Base-by-base conservation (phyloP, 2,113 vertebrate genomes). In the Ciconia maguari region DNA sequence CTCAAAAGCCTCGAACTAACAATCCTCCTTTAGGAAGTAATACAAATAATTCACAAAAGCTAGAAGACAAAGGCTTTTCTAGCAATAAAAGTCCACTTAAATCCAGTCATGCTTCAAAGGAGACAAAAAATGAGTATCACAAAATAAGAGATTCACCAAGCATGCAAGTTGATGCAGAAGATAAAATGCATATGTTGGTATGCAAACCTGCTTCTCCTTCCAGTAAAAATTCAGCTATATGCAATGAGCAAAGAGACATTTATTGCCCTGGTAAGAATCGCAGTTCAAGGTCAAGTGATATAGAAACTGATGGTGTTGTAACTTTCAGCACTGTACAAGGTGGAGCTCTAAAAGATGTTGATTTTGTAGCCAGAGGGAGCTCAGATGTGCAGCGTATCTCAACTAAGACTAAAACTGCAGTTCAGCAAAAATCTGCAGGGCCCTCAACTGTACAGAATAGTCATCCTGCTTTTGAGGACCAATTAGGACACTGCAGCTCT, bases 351-450 rank as follows among this genome's bases (percentile, higher is more conserved):
- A 98, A 98, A 83, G 97, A 97, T 70, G 90, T 96, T 17, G 98
- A 97, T 96, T 99, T 99, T 94, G 87, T 98, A 83, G 98, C 99
- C 12, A 98, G 99, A 75, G 99, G 99, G 60, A 97, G 97, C 81
- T 95, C 98, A 13, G 89, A 95, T 60, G 96, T 97, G 62, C 97
- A 97, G 26, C 80, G 91, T 92, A 96, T 97, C n/a, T 92, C 98
- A 5, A 61, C 95, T 80, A 98, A 98, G 72, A 97, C 97, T 27
- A 99, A 99, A 97, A 98, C 89, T 30, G 95, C 98, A 79, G 94
- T 97, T 15, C 98, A 98, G 62, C 98, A 98, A 27, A 99, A 98
- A 60, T 93, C 97, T 29, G 78, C 96, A 25, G 98, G 98, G 81
- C 96, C 97, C 38, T 96, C 92, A 12, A 4, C 78, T 75, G 57